These are phyloP conservation scores for Melanerpes formicivorus DNA, from an alignment of 2,113 vertebrate genomes.

Conservation along the genomic window DNA sequence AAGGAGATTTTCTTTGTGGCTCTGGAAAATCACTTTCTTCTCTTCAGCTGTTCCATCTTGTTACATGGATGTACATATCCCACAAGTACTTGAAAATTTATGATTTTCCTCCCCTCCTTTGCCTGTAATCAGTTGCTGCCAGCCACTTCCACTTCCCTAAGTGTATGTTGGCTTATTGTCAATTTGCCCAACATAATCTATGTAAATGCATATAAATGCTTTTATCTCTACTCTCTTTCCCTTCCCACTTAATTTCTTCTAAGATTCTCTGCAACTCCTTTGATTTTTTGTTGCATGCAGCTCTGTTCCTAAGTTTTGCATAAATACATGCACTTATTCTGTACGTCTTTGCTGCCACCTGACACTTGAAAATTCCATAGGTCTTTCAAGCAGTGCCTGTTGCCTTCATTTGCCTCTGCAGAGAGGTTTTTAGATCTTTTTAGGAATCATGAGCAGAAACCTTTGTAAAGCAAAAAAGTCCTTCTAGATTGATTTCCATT, in stretches of 20 bases:
- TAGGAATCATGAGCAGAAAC: not conserved
- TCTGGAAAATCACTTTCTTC: not conserved
- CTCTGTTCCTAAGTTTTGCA: not conserved
- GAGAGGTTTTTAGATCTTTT: not conserved
- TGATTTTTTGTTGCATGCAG: not conserved
- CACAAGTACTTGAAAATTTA: not conserved
- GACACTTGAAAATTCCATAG: not conserved
- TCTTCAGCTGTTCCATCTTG: not conserved
- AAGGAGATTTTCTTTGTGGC: not conserved
- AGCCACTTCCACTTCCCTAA: slow-evolving; percentile 17
- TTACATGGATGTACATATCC: not conserved
- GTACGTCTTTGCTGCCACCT: not conserved
- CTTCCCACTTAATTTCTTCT: not conserved
- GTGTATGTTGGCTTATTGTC: slow-evolving; percentile 2
- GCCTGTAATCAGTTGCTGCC: not conserved
- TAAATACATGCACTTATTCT: not conserved
- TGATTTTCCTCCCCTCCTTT: slow-evolving; percentile 3
- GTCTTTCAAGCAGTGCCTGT: not conserved
- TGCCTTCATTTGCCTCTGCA: not conserved
- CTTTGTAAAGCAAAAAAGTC: not conserved
- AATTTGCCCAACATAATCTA: slow-evolving; percentile 32
- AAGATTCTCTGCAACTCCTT: not conserved
- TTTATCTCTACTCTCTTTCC: not conserved
- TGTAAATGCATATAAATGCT: slow-evolving; percentile 36
- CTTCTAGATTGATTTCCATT: not conserved